phyloP scores from a whole-genome alignment of 2,797 vertebrate genomes.

The Anisognathus igniventris region DNA sequence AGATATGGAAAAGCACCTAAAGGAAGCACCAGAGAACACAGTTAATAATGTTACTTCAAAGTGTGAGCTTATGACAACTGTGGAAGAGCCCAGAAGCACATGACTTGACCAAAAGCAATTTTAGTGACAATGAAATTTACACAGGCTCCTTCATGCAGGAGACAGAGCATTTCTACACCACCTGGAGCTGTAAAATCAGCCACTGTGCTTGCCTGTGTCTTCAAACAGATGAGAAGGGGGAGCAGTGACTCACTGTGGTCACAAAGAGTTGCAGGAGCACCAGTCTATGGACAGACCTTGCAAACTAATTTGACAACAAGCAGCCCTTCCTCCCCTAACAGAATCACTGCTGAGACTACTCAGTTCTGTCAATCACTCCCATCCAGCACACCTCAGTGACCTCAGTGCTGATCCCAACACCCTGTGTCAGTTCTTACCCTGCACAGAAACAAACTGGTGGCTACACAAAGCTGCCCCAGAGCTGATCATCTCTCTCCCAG shows the following conservation, averaged over 20 bases:
- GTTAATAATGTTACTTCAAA: not conserved
- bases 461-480: not conserved
- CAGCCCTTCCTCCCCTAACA: not conserved
- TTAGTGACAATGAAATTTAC: not conserved
- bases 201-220: not conserved
- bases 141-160: not conserved
- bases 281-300: not conserved
- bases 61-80: not conserved
- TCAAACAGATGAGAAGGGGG: not conserved
- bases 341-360: not conserved
- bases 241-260: not conserved
- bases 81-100: not conserved
- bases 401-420: not conserved
- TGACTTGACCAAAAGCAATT: not conserved
- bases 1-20: constrained; percentile 84
- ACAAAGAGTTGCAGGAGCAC: not conserved
- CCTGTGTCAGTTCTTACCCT: not conserved
- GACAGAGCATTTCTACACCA: not conserved
- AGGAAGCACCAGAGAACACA: not conserved
- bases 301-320: not conserved
- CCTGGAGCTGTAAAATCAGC: not conserved
- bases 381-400: not conserved
- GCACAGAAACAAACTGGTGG: not conserved
- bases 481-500: not conserved
- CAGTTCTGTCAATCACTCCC: not conserved